Evolutionary conservation across 2,797 vertebrate species (phyloP).

Genomic region (Onychomys torridus): DNA sequence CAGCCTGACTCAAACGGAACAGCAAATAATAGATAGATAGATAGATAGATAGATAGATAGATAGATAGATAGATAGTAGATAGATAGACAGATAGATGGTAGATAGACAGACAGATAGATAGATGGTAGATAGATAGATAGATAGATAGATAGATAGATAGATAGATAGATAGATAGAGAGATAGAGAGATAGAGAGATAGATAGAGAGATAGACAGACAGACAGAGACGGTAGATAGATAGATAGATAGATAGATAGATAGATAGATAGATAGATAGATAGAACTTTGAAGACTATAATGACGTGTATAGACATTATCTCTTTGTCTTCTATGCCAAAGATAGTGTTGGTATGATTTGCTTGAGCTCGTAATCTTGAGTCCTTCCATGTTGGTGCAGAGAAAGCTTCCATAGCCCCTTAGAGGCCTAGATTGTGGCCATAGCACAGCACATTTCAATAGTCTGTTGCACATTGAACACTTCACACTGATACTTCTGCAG

Average conservation of each 20-base stretch:
- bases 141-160: too few species aligned
- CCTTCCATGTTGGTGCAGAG: neutral
- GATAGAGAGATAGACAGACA: too few species aligned
- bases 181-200: too few species aligned
- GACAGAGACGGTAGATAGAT: too few species aligned
- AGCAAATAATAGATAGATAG: neutral
- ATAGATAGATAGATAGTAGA: too few species aligned
- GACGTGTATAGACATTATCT: neutral
- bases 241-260: neutral
- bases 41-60: too few species aligned
- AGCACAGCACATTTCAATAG: neutral
- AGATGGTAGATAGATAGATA: too few species aligned
- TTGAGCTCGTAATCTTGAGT: neutral
- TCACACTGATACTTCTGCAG: neutral
- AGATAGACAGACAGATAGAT: too few species aligned
- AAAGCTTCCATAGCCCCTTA: neutral
- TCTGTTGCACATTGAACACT: neutral
- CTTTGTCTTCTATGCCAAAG: constrained; percentile 15
- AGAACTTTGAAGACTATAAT: neutral
- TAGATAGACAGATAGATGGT: too few species aligned
- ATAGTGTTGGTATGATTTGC: neutral
- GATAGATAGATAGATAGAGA: too few species aligned
- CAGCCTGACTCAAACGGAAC: neutral
- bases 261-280: too few species aligned
- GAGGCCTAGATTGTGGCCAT: neutral